Conservation (phyloP, 2,797 vertebrate species). For the Myotis pilosus region DNA sequence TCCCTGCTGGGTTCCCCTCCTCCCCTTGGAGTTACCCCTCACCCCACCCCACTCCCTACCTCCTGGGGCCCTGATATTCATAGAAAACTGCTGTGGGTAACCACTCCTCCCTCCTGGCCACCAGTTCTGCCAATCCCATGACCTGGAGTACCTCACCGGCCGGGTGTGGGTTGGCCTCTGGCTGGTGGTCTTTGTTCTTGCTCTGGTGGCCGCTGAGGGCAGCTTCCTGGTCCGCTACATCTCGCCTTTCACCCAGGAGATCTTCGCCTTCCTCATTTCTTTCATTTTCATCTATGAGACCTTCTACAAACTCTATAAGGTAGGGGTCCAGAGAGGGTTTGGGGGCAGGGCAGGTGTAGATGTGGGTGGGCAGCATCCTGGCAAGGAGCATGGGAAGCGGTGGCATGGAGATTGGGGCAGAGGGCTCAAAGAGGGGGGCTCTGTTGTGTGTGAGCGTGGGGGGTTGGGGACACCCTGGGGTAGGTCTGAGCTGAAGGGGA, state of each 20-base stretch:
- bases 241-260: slow-evolving; percentile 98
- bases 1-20: background rate
- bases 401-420: accelerated
- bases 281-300: slow-evolving; percentile 99
- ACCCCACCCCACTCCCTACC: background rate
- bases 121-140: slow-evolving; percentile 95
- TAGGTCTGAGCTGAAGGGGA: background rate
- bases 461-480: background rate
- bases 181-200: slow-evolving; percentile 95
- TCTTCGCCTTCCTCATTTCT: slow-evolving; percentile 98
- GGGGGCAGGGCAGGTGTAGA: background rate
- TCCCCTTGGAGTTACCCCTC: background rate
- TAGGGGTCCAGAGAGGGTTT: slow-evolving; percentile 70
- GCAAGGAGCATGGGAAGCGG: background rate
- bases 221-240: slow-evolving; percentile 98
- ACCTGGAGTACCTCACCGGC: slow-evolving; percentile 95
- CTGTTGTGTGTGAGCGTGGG: accelerated
- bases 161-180: slow-evolving; percentile 98
- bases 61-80: accelerated
- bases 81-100: background rate
- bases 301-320: slow-evolving; percentile 96
- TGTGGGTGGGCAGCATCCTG: background rate
- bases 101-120: background rate
- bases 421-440: background rate
- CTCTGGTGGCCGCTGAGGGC: slow-evolving; percentile 95